Base-by-base conservation (phyloP, 2,113 vertebrate genomes). In the Rafetus swinhoei region DNA sequence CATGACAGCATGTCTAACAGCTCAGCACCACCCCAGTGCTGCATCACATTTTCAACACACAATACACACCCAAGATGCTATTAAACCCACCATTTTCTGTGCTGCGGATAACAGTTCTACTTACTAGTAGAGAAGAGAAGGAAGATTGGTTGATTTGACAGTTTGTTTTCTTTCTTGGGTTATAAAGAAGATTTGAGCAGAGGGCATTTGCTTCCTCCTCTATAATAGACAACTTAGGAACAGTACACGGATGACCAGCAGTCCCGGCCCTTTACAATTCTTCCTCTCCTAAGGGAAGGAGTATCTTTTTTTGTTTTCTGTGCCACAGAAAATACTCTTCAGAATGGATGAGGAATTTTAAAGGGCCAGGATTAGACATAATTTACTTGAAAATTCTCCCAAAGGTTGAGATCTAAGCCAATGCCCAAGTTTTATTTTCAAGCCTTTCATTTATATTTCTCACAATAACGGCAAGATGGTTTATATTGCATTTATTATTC, bases 401-500 rank as follows among this genome's bases (percentile, higher is more conserved):
- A 25, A 93, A 87, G 82, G 52, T 52, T 27, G 55, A 82, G 25
- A 45, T 81, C 45, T 82, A 57, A 89, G 45, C 53, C 81, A 69
- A 9, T 1, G 45, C 6, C 45, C 45, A 96, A 88, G 15, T 52
- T 50, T 85, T 87, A 24, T 27, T 56, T 86, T 1, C 29, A 53
- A 95, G 24, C 84, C 93, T 79, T 80, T 92, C 86, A 77, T 94
- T 94, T 96, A 60, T 52, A 81, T 83, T 80, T 93, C 86, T 92
- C 1, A 3, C 35, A 82, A 82, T 59, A 88, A 85, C 7, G 81
- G 25, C 50, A 59, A 32, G 69, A 62, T 45, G 29, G 6, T 79
- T 94, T 88, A 91, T 87, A 89, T 84, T 82, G 12, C 81, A 93
- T 85, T 76, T 95, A 89, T 95, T 96, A 87, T 91, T 81, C 18